Evolutionary conservation across 2,888 invertebrate species (phyloP).

Genomic region (Pandemis cinnamomeana): DNA sequence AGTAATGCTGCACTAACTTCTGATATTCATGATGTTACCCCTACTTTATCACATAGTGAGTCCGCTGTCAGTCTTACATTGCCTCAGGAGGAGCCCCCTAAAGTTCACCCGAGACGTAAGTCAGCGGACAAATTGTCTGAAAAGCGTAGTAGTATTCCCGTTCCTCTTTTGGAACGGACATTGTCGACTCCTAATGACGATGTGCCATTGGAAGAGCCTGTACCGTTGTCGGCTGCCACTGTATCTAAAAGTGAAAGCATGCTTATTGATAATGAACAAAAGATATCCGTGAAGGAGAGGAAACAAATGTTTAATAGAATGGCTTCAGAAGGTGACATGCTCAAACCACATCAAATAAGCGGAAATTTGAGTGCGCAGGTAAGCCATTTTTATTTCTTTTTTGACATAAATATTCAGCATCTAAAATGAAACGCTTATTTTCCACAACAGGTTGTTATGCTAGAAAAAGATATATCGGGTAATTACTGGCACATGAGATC

Average conservation of each 20-base stretch:
- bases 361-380: slow-evolving; percentile 85
- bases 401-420: neutral
- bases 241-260: slow-evolving; percentile 74
- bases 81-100: slow-evolving; percentile 60
- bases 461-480: too few relatives aligned
- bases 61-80: slow-evolving; percentile 59
- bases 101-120: slow-evolving; percentile 68
- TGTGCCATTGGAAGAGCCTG: slow-evolving; percentile 51
- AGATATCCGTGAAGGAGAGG: slow-evolving; percentile 95
- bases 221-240: slow-evolving; percentile 54
- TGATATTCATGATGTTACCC: slow-evolving; percentile 39
- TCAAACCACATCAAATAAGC: slow-evolving; percentile 76
- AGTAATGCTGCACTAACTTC: slow-evolving; percentile 42
- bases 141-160: slow-evolving; percentile 57
- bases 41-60: slow-evolving; percentile 51
- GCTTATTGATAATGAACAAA: slow-evolving; percentile 82
- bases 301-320: slow-evolving; percentile 96
- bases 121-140: slow-evolving; percentile 66
- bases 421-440: too few relatives aligned
- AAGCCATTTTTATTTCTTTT: slow-evolving; percentile 56
- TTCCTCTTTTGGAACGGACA: slow-evolving; percentile 48
- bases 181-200: slow-evolving; percentile 62
- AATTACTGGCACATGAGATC: too few relatives aligned
- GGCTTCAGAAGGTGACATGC: slow-evolving; percentile 91
- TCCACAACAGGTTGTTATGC: too few relatives aligned